Evolutionary conservation across 1,140 invertebrate genomes (phyloP), one percentile per base, ranked within the genome.

Genomic region (Xylocopa sonorina): DNA sequence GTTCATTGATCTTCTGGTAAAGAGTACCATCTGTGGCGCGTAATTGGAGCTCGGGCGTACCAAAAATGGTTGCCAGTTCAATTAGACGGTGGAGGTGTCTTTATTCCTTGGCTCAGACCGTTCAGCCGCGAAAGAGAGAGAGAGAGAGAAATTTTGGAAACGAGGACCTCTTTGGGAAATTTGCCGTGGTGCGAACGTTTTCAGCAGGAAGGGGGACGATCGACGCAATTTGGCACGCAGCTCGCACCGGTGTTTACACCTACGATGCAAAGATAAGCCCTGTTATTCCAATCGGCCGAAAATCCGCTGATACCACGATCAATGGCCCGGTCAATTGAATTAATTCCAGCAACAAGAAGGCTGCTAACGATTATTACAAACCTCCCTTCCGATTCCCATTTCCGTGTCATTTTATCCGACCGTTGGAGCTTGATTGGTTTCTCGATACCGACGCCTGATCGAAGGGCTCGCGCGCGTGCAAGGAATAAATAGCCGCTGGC

Each of bases 271-370:
- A 82, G 80, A 84, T 84, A 84, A 82, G 62, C 74, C 34, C 50
- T 77, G 82, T 76, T 80, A 58, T 84, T 85, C 62, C 73, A 76
- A 84, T 84, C 71, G 74, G 48, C 29, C 16, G 78, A 84, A 85
- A 76, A 83, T 73, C 66, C 81, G 32, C 66, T 60, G 81, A 75
- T 72, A 63, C 67, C 78, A 62, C 38, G 74, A 48, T 24, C 74
- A 67, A 71, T 46, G 34, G 53, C 27, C 29, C 46, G 68, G 68
- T 24, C 75, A 85, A 86, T 86, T 78, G 83, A 85, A 86, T 86
- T 86, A 80, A 83, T 86, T 86, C 85, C 62, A 48, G 58, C 58
- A 77, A 86, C 83, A 82, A 83, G 83, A 86, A 83, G 50, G 68
- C 77, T 64, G 53, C 81, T 86, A 86, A 85, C 77, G 83, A 86